Conservation (phyloP, 2,113 vertebrate genomes). For the Erpornis zantholeuca region DNA sequence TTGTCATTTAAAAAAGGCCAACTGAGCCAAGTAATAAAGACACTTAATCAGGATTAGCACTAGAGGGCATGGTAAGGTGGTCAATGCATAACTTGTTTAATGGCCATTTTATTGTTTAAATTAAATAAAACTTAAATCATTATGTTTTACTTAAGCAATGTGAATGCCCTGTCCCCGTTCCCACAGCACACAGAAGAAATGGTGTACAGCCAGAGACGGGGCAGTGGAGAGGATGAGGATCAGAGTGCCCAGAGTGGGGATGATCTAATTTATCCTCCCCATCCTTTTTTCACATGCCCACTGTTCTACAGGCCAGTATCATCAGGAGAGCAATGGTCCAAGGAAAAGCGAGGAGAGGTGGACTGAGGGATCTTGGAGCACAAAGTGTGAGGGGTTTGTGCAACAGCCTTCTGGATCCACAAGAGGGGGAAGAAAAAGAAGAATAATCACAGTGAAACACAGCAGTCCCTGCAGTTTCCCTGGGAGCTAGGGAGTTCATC, state of each 20-base stretch:
- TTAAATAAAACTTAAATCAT: constrained; percentile 67
- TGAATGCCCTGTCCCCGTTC: not conserved
- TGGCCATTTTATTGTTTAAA: constrained; percentile 54
- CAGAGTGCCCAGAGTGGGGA: rapidly evolving
- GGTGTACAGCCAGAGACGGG: not conserved
- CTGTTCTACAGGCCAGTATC: not conserved
- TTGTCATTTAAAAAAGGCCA: constrained; percentile 57
- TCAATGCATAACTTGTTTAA: constrained; percentile 60
- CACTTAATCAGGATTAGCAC: constrained; percentile 51
- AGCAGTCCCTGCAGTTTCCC: not conserved
- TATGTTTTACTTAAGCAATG: not conserved
- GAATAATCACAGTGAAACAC: not conserved
- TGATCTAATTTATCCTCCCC: not conserved
- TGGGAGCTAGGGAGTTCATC: not conserved
- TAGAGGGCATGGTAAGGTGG: constrained; percentile 54
- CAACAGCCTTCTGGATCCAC: not conserved
- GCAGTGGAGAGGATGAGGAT: not conserved
- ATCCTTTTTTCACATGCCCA: rapidly evolving
- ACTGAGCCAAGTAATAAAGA: constrained; percentile 64
- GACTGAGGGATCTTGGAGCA: not conserved
- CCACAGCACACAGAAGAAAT: not conserved
- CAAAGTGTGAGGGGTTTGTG: not conserved
- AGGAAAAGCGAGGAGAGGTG: not conserved
- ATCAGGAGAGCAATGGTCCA: not conserved
- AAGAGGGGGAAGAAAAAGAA: not conserved